Evolutionary conservation across 2,113 vertebrate genomes (phyloP).

Genomic region (Pteruthius melanotis): DNA sequence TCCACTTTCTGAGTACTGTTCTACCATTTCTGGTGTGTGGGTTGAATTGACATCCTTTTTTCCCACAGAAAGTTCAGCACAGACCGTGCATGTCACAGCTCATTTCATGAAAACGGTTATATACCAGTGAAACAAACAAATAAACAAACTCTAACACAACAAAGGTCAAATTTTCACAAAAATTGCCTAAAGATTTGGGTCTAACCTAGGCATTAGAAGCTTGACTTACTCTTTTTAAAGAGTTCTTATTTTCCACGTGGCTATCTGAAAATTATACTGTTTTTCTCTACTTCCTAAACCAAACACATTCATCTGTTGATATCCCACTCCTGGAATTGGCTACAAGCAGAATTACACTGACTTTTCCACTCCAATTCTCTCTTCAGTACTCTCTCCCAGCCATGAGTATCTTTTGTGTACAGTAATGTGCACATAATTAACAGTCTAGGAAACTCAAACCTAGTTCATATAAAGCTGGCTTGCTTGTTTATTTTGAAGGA

Average conservation of each 20-base stretch:
- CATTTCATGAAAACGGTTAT: not conserved
- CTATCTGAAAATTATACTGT: not conserved
- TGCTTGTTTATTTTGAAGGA: not conserved
- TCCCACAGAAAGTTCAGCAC: not conserved
- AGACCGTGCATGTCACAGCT: not conserved
- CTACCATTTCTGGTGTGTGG: not conserved
- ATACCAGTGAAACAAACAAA: not conserved
- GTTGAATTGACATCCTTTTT: not conserved
- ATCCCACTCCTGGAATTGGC: not conserved
- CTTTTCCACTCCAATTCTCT: not conserved
- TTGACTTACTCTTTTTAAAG: not conserved
- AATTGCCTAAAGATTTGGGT: not conserved
- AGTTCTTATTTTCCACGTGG: not conserved
- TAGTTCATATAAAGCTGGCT: not conserved
- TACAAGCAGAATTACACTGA: not conserved
- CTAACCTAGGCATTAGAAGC: not conserved
- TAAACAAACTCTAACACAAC: not conserved
- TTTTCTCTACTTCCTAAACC: not conserved
- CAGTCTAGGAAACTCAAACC: not conserved
- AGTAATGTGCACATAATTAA: not conserved
- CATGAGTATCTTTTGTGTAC: not conserved
- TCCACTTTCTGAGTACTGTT: not conserved
- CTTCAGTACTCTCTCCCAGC: not conserved
- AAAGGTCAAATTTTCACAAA: not conserved
- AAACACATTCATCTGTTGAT: not conserved